Evolutionary conservation across 2,888 invertebrate genomes (phyloP).

Genomic region (Phania funesta): DNA sequence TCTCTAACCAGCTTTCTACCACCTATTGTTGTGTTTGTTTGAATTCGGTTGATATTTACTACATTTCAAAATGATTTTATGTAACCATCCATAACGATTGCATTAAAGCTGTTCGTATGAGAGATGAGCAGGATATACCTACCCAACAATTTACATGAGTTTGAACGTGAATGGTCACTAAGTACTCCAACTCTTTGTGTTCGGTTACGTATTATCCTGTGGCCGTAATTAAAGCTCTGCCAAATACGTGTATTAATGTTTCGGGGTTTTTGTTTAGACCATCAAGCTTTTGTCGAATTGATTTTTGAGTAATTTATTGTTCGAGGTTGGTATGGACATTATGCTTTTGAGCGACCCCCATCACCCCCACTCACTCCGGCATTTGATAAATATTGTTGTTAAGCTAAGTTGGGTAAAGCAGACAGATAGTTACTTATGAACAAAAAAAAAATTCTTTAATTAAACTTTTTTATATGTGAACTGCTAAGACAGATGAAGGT

Average conservation of each 20-base stretch:
- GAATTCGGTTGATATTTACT: conserved; percentile 43
- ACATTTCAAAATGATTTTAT: conserved; percentile 54
- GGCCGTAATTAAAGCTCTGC: conserved; percentile 47
- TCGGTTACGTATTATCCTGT: conserved; percentile 22
- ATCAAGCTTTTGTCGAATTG: conserved; percentile 65
- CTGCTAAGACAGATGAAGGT: not conserved
- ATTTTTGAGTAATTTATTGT: conserved; percentile 66
- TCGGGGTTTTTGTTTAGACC: conserved; percentile 54
- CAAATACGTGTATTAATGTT: conserved; percentile 50
- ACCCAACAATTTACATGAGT: not conserved
- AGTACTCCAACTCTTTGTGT: conserved; percentile 32
- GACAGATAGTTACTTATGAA: not conserved
- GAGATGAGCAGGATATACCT: not conserved
- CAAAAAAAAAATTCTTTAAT: not conserved
- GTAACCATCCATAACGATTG: conserved; percentile 60
- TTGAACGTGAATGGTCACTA: not conserved
- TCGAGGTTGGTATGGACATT: conserved; percentile 24
- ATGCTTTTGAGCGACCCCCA: not conserved
- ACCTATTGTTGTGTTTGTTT: conserved; percentile 8
- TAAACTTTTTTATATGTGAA: conserved; percentile 1
- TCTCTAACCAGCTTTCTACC: not conserved
- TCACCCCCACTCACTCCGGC: not conserved
- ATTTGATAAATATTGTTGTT: not conserved
- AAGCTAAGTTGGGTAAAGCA: not conserved
- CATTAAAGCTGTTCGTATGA: conserved; percentile 4